These are phyloP conservation scores for Melipona bicolor DNA, from an alignment of 2,888 invertebrate species.

Conservation along the genomic window DNA sequence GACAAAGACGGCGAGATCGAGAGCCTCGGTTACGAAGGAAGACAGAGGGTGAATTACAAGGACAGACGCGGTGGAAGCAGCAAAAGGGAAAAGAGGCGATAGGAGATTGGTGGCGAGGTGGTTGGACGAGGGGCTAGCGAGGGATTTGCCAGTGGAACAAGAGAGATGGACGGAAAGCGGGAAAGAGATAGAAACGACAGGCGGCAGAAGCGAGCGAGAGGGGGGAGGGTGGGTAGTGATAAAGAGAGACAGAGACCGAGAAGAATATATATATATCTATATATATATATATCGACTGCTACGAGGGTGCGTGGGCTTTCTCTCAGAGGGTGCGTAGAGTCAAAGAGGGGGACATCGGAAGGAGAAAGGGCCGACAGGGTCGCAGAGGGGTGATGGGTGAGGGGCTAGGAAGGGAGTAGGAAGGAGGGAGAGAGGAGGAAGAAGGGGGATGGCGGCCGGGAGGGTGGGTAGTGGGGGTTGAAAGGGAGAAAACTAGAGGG, in stretches of 20 bases:
- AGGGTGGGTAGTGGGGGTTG: conserved; percentile 76
- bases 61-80: conserved; percentile 30
- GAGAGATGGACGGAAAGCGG: conserved; percentile 39
- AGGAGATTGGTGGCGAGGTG: conserved; percentile 21
- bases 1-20: conserved; percentile 33
- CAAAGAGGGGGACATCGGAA: conserved; percentile 75
- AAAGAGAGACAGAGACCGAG: conserved; percentile 6
- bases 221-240: no score
- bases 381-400: conserved; percentile 54
- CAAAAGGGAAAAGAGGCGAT: conserved; percentile 43
- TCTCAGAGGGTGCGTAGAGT: conserved; percentile 78
- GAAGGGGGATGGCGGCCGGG: conserved; percentile 66
- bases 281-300: conserved; percentile 64
- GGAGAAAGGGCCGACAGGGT: conserved; percentile 73
- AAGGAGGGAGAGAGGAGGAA: conserved; percentile 29
- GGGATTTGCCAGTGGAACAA: conserved; percentile 32
- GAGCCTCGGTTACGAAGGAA: conserved; percentile 46
- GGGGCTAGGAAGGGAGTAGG: conserved; percentile 48
- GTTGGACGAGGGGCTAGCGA: conserved; percentile 15
- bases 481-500: conserved; percentile 82
- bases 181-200: conserved; percentile 27
- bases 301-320: conserved; percentile 79
- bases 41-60: conserved; percentile 61
- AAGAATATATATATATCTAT: conserved; percentile 18
- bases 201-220: conserved; percentile 13